These are phyloP conservation scores for Oreochromis spilurus DNA, from an alignment of 2,113 vertebrate species.

Conservation along the genomic window DNA sequence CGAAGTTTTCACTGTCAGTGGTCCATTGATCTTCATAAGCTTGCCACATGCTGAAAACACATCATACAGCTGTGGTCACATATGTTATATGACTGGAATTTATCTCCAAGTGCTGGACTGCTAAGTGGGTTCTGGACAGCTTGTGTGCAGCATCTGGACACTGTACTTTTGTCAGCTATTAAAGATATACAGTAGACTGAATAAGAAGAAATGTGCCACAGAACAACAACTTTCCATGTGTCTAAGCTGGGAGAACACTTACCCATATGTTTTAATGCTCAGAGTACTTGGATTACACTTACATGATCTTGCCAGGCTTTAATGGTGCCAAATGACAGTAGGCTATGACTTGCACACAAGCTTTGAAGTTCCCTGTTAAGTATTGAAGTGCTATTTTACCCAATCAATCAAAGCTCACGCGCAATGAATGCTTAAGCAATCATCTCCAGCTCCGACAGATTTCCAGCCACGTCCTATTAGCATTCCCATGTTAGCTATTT, in stretches of 20 bases:
- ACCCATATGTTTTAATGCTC: slow-evolving; percentile 6
- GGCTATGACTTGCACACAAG: slow-evolving; percentile 18
- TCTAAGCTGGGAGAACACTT: neutral
- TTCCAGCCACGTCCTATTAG: slow-evolving; percentile 15
- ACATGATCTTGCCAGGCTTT: slow-evolving; percentile 22
- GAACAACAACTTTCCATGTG: neutral
- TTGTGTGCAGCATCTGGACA: neutral
- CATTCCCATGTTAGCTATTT: slow-evolving; percentile 27
- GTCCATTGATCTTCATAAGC: slow-evolving; percentile 97
- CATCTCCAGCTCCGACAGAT: neutral
- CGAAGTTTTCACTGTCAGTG: slow-evolving; percentile 92
- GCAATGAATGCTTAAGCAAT: neutral
- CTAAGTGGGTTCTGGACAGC: neutral
- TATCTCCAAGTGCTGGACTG: neutral
- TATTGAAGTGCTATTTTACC: slow-evolving; percentile 22
- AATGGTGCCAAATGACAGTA: slow-evolving; percentile 28
- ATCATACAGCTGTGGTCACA: slow-evolving; percentile 17
- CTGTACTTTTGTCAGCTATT: neutral
- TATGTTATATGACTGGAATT: slow-evolving; percentile 22
- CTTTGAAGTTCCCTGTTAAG: slow-evolving; percentile 11
- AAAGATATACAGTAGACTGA: neutral
- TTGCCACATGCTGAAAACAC: slow-evolving; percentile 87
- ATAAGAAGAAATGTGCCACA: neutral
- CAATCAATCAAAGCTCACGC: slow-evolving; percentile 13
- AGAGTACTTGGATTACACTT: neutral